Conservation (phyloP, 92 coral and sea anemone species). For the Scolanthus callimorphus region DNA sequence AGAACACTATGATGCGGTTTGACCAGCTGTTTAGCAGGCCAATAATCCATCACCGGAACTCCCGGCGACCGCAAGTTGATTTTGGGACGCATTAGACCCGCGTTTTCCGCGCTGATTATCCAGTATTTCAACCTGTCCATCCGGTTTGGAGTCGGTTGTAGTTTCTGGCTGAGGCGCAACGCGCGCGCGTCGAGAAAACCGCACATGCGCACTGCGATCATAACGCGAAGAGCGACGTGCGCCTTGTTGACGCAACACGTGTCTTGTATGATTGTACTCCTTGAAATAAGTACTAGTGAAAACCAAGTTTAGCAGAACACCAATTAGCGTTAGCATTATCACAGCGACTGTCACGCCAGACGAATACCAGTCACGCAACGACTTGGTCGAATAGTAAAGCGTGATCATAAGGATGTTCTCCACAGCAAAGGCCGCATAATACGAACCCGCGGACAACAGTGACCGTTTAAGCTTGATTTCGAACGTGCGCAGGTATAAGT, state of each 20-base stretch:
- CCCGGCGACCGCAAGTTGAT: too few species aligned
- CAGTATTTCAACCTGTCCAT: too few species aligned
- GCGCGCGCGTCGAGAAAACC: slow-evolving; percentile 33
- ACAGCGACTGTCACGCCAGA: slow-evolving; percentile 32
- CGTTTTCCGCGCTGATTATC: too few species aligned
- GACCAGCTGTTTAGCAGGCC: too few species aligned
- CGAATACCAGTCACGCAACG: slow-evolving; percentile 22
- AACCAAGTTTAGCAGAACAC: slow-evolving; percentile 16
- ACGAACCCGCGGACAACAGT: slow-evolving; percentile 42
- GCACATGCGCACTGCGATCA: slow-evolving; percentile 25
- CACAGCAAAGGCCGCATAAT: slow-evolving; percentile 35
- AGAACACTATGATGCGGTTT: too few species aligned
- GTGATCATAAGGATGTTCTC: slow-evolving; percentile 54
- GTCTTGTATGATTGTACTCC: slow-evolving; percentile 23
- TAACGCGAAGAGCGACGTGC: slow-evolving; percentile 29
- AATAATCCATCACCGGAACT: too few species aligned
- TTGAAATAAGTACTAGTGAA: slow-evolving; percentile 32
- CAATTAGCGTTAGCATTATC: slow-evolving; percentile 24
- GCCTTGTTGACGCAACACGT: slow-evolving; percentile 24
- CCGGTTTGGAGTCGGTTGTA: too few species aligned
- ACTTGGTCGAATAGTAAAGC: slow-evolving; percentile 35
- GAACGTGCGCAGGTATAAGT: slow-evolving; percentile 38
- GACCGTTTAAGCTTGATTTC: slow-evolving; percentile 58
- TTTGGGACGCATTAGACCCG: too few species aligned
- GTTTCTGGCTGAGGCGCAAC: slow-evolving; percentile 17